phyloP scores from a whole-genome alignment of 1,140 invertebrate genomes.

The Apocrypta bakeri region DNA sequence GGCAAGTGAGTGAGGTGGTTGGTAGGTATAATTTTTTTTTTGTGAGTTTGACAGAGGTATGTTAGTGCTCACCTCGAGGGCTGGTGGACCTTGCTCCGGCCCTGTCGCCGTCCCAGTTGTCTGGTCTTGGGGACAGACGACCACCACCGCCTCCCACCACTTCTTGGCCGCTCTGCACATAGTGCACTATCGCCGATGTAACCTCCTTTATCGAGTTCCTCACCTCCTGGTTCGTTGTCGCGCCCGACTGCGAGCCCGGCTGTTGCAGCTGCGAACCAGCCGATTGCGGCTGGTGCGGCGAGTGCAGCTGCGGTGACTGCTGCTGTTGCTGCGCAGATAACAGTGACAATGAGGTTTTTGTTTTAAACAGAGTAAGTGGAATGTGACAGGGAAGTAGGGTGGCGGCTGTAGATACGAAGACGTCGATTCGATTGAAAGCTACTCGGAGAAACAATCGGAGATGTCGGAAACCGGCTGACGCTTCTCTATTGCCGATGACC shows the following conservation, averaged over 20 bases:
- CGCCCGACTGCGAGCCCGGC: slow-evolving; percentile 58
- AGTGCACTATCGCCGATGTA: slow-evolving; percentile 93
- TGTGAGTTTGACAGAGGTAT: slow-evolving; percentile 9
- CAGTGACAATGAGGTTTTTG: not conserved
- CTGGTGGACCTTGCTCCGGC: slow-evolving; percentile 71
- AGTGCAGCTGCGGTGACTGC: slow-evolving; percentile 12
- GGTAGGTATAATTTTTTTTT: slow-evolving; percentile 44
- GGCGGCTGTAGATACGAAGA: not conserved
- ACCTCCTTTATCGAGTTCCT: slow-evolving; percentile 93
- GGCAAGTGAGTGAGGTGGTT: slow-evolving; percentile 4
- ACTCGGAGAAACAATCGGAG: not conserved
- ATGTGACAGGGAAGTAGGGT: not conserved
- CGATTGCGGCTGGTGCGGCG: slow-evolving; percentile 16
- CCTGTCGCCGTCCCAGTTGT: slow-evolving; percentile 71
- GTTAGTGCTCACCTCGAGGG: slow-evolving; percentile 75
- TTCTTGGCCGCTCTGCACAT: slow-evolving; percentile 85
- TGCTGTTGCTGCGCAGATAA: slow-evolving; percentile 32
- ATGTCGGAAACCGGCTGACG: not conserved
- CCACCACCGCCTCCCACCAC: slow-evolving; percentile 66
- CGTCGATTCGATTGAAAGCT: not conserved
- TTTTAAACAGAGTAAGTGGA: not conserved
- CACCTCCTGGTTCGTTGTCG: slow-evolving; percentile 80
- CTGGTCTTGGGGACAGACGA: slow-evolving; percentile 70
- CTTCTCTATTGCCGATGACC: not conserved
- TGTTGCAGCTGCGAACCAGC: not conserved